These are phyloP conservation scores for Caenorhabditis doughertyi DNA, from an alignment of 2,888 invertebrate species.

Conservation along the genomic window DNA sequence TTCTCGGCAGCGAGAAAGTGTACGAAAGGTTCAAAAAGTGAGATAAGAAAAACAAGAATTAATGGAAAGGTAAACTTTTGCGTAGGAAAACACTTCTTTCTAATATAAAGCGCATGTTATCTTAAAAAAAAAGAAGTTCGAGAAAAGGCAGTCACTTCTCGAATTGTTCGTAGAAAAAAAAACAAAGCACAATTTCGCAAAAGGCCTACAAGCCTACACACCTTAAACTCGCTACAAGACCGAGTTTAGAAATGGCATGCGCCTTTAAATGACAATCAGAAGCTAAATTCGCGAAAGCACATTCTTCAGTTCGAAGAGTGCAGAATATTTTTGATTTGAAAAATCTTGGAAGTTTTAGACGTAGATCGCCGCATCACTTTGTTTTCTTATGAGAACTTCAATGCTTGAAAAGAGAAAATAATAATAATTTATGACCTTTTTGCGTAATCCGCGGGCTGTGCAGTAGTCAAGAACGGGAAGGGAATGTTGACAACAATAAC, in stretches of 20 bases:
- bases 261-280: not conserved
- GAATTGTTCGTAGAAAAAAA: too few relatives aligned
- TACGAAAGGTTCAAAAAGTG: slow-evolving; percentile 29
- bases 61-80: not conserved
- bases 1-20: slow-evolving; percentile 26
- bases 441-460: slow-evolving; percentile 57
- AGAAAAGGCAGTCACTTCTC: too few relatives aligned
- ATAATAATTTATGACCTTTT: slow-evolving; percentile 30
- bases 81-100: not conserved
- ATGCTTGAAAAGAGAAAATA: not conserved
- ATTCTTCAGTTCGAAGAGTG: too few relatives aligned
- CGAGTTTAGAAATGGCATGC: not conserved
- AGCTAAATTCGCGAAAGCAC: too few relatives aligned
- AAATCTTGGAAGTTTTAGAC: too few relatives aligned
- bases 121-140: too few relatives aligned
- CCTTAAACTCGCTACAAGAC: not conserved
- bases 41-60: slow-evolving; percentile 16
- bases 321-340: too few relatives aligned
- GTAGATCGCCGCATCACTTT: too few relatives aligned
- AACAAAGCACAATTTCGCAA: not conserved
- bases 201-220: not conserved
- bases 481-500: slow-evolving; percentile 57
- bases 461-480: slow-evolving; percentile 60
- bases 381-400: too few relatives aligned
- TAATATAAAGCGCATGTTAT: too few relatives aligned